These are phyloP conservation scores for Orthosia gracilis DNA, from an alignment of 2,888 invertebrate species.

Conservation along the genomic window DNA sequence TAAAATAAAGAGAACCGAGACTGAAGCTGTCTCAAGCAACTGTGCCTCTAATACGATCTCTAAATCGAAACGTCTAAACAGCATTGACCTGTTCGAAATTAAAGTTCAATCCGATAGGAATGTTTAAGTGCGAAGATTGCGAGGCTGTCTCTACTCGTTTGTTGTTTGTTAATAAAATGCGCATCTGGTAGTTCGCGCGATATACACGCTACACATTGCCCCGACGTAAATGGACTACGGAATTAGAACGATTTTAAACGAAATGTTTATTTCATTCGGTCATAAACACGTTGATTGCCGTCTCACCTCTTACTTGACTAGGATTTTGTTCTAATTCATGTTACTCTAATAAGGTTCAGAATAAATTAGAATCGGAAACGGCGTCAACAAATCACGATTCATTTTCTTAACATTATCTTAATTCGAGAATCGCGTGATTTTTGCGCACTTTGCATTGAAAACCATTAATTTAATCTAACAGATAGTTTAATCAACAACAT, in stretches of 20 bases:
- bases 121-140: constrained; percentile 53
- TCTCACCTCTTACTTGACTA: constrained; percentile 9
- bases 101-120: constrained; percentile 49
- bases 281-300: constrained; percentile 39
- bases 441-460: constrained; percentile 5
- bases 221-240: constrained; percentile 73
- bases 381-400: background rate
- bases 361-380: background rate
- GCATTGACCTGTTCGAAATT: constrained; percentile 55
- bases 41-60: constrained; percentile 49
- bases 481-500: constrained; percentile 27
- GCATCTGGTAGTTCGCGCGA: constrained; percentile 57
- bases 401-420: background rate
- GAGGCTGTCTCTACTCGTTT: constrained; percentile 57
- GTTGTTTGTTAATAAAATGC: constrained; percentile 69
- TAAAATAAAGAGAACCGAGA: constrained; percentile 40
- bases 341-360: background rate
- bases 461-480: constrained; percentile 10
- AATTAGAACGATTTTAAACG: constrained; percentile 75
- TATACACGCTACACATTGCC: constrained; percentile 62
- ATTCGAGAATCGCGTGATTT: constrained; percentile 9
- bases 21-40: constrained; percentile 44
- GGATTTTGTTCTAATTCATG: constrained; percentile 4
- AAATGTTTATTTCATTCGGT: constrained; percentile 72
- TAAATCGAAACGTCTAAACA: constrained; percentile 61